Percentiles rank a stretch among this genome's conserved stretches.
Evolutionary conservation across 2,113 vertebrate species (phyloP).

Genomic region (Emydura subglobosa): DNA sequence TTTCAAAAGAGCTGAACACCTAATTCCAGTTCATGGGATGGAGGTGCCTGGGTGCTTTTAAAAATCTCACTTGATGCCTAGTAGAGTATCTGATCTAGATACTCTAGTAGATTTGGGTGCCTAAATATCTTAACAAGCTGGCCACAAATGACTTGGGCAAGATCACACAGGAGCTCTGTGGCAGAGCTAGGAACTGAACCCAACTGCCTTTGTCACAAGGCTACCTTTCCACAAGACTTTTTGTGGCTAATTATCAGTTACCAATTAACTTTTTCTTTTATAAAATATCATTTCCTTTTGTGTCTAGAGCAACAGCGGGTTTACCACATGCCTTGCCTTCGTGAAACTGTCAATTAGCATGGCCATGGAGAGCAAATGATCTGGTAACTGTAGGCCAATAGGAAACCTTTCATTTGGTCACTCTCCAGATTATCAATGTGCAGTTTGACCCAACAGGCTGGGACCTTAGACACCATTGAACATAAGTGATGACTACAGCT

Average conservation of each 20-base stretch:
- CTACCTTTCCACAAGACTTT: not conserved
- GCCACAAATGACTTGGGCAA: not conserved
- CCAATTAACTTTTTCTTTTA: too few species aligned
- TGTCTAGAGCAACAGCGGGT: not conserved
- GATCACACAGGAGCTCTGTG: not conserved
- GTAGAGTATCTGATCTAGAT: too few species aligned
- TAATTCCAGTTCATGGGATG: not conserved
- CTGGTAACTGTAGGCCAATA: not conserved
- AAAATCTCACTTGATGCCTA: not conserved
- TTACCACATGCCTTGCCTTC: not conserved
- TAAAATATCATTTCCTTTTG: not conserved
- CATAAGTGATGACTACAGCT: not conserved
- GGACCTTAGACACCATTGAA: not conserved
- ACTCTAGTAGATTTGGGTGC: not conserved
- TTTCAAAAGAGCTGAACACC: not conserved
- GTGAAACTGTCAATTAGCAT: not conserved
- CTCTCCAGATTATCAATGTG: accelerated
- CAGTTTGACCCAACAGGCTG: not conserved
- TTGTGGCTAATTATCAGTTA: not conserved
- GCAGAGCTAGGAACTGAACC: not conserved
- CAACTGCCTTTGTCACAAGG: not conserved
- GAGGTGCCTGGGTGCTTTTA: not conserved
- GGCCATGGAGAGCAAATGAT: not conserved
- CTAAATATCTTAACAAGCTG: not conserved
- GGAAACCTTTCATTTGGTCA: not conserved